Evolutionary conservation across 2,113 vertebrate species (phyloP).

Genomic region (Recurvirostra avosetta): DNA sequence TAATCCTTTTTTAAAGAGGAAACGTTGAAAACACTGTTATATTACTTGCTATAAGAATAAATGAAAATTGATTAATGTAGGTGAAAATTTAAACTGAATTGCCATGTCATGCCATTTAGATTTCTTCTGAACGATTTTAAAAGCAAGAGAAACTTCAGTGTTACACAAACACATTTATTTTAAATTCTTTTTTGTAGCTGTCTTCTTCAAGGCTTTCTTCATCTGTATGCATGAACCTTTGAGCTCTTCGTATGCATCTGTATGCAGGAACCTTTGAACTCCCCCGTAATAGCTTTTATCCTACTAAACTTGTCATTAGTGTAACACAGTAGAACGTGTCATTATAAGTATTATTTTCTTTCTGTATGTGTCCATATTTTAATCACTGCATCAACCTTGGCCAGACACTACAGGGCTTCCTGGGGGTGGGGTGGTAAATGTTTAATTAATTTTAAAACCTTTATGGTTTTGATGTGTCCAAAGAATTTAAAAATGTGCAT

Average conservation of each 20-base stretch:
- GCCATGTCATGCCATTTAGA: background rate
- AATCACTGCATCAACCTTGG: background rate
- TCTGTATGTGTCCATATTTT: background rate
- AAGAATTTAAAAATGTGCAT: background rate
- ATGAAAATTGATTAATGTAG: background rate
- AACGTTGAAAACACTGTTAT: background rate
- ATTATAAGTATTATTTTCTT: background rate
- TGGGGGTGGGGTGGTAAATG: background rate
- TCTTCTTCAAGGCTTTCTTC: background rate
- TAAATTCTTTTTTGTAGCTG: background rate
- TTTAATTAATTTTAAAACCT: background rate
- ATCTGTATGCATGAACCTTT: background rate
- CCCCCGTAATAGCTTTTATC: background rate
- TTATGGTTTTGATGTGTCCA: background rate
- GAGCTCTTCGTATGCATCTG: background rate
- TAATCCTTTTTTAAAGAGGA: background rate
- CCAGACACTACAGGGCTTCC: background rate
- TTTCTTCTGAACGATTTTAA: background rate
- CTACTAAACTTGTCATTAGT: background rate
- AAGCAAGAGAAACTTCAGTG: background rate
- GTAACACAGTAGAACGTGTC: background rate
- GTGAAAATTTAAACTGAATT: background rate
- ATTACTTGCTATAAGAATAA: background rate
- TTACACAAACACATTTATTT: background rate
- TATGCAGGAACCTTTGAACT: background rate